Evolutionary conservation across 2,113 vertebrate genomes (phyloP).

Genomic region (Dicentrarchus labrax): DNA sequence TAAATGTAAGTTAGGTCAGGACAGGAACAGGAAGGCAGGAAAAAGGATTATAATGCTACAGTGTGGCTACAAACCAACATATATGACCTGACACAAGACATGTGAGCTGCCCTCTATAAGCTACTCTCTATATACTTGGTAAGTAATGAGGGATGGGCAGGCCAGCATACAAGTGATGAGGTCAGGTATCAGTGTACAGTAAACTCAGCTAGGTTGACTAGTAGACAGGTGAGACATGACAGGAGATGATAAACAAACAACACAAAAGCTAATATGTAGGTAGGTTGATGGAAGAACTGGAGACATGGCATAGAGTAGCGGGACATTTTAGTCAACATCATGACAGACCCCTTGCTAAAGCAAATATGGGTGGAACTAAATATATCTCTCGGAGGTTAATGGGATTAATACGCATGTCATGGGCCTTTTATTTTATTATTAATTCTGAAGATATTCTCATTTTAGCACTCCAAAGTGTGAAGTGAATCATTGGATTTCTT

Average conservation of each 20-base stretch:
- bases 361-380: neutral
- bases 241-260: constrained; percentile 20
- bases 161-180: constrained; percentile 28
- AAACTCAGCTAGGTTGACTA: constrained; percentile 5
- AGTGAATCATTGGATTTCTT: neutral
- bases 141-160: constrained; percentile 38
- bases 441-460: neutral
- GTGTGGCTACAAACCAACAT: neutral
- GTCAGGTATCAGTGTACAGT: constrained; percentile 21
- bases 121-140: neutral
- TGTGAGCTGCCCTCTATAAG: constrained; percentile 18
- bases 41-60: neutral
- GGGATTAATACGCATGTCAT: neutral
- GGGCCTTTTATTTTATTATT: neutral
- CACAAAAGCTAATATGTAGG: neutral
- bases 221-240: constrained; percentile 12
- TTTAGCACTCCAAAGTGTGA: constrained; percentile 3
- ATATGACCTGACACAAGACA: constrained; percentile 14
- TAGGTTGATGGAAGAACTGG: neutral
- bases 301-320: neutral
- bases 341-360: too few species aligned
- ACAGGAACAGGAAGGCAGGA: neutral
- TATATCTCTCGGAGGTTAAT: neutral
- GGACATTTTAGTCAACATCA: neutral
- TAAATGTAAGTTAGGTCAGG: constrained; percentile 32